Conservation (phyloP, 1,140 invertebrate genomes). For the Sinella curviseta region DNA sequence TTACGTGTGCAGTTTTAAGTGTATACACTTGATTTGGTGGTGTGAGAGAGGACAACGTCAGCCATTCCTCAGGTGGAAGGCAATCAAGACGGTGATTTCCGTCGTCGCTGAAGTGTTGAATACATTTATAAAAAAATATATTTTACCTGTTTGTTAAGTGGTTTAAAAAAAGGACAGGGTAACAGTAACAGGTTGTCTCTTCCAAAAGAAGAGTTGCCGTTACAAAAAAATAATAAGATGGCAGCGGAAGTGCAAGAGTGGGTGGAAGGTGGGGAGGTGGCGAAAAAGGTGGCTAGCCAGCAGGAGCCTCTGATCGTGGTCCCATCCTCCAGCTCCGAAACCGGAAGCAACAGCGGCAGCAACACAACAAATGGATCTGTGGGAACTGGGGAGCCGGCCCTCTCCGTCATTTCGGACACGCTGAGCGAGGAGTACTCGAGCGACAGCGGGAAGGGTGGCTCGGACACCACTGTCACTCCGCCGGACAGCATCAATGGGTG, state of each 20-base stretch:
- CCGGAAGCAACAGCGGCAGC: too few relatives aligned
- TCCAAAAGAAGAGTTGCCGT: background rate
- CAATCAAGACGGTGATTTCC: too few relatives aligned
- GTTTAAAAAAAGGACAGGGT: too few relatives aligned
- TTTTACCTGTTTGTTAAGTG: too few relatives aligned
- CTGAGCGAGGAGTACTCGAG: slow-evolving; percentile 64
- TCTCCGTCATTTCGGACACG: slow-evolving; percentile 30
- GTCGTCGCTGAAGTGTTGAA: too few relatives aligned
- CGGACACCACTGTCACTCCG: slow-evolving; percentile 62
- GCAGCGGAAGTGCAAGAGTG: background rate
- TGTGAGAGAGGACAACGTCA: too few relatives aligned
- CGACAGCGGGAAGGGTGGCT: slow-evolving; percentile 74
- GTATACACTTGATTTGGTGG: too few relatives aligned
- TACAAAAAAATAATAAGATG: too few relatives aligned
- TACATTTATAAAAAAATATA: too few relatives aligned
- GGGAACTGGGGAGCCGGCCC: background rate
- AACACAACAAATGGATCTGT: background rate
- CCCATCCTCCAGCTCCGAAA: background rate
- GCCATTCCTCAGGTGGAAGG: too few relatives aligned
- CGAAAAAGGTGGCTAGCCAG: background rate
- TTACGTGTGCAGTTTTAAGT: too few relatives aligned
- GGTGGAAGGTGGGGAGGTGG: background rate
- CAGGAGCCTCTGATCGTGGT: background rate
- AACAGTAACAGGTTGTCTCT: background rate
- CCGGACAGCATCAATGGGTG: slow-evolving; percentile 37